A percentile compares a stretch with the other conserved stretches of the same genome.
Evolutionary conservation across 2,113 vertebrate genomes (phyloP).

Genomic region (Herpailurus yagouaroundi): DNA sequence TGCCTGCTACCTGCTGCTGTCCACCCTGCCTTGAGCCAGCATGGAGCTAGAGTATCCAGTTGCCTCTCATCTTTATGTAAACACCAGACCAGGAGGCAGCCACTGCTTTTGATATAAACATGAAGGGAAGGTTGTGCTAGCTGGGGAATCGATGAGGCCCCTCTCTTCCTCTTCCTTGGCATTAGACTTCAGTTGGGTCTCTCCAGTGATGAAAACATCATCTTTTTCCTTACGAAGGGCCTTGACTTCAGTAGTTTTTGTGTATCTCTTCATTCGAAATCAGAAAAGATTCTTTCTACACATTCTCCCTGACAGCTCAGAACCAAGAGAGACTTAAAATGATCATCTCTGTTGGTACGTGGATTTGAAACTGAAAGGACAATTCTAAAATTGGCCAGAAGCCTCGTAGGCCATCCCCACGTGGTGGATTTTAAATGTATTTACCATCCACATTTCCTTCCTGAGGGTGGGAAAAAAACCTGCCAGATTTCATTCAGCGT

Average conservation of each 20-base stretch:
- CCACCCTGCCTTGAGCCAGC: slow-evolving; percentile 54
- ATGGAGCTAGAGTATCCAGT: background rate
- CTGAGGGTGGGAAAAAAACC: background rate
- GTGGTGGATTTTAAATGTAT: slow-evolving; percentile 17
- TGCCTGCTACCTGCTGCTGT: slow-evolving; percentile 67
- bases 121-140: background rate
- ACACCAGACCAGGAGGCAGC: background rate
- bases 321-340: slow-evolving; percentile 7
- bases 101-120: background rate
- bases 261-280: background rate
- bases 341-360: background rate
- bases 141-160: background rate
- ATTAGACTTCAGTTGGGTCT: background rate
- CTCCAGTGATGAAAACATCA: background rate
- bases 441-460: slow-evolving; percentile 24
- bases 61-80: slow-evolving; percentile 43
- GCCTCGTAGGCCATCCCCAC: background rate
- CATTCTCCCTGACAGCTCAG: background rate
- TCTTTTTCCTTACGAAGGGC: background rate
- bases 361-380: slow-evolving; percentile 31
- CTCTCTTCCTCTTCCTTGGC: background rate
- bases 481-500: slow-evolving; percentile 41
- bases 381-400: background rate
- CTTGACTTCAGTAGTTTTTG: background rate
- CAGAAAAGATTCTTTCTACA: background rate